phyloP scores from a whole-genome alignment of 2,888 invertebrate genomes.

The Aelia acuminata region DNA sequence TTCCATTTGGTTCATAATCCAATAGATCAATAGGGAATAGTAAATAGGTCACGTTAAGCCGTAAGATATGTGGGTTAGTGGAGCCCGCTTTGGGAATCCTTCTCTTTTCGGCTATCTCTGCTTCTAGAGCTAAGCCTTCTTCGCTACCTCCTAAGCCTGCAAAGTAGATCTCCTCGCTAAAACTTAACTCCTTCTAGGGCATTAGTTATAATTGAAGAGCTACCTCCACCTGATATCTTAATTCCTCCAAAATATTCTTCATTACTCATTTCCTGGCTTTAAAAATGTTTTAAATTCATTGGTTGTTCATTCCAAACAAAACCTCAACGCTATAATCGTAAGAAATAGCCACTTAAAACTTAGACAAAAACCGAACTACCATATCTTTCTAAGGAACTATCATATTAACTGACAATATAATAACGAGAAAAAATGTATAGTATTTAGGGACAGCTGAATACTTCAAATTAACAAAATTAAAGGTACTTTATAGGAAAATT shows the following conservation, averaged over 20 bases:
- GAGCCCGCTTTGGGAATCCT: conserved; percentile 1
- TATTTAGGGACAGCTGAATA: no score
- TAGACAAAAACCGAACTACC: no score
- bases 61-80: conserved; percentile 2
- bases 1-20: not conserved
- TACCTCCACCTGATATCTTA: not conserved
- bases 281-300: no score
- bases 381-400: no score
- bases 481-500: no score
- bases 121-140: conserved; percentile 8
- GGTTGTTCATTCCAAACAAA: no score
- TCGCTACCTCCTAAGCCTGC: conserved; percentile 6
- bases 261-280: not conserved
- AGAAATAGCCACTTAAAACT: no score
- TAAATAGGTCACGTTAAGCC: not conserved
- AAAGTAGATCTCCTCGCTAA: conserved; percentile 28
- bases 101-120: not conserved
- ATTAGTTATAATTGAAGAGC: conserved; percentile 17
- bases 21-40: not conserved
- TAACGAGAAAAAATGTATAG: no score
- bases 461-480: no score
- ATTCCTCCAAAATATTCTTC: not conserved
- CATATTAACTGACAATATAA: no score
- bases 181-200: not conserved
- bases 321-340: no score